Percentiles rank a stretch among this genome's conserved stretches.
These are phyloP conservation scores for Labeo catla DNA, from an alignment of 2,113 vertebrate species.

Conservation along the genomic window DNA sequence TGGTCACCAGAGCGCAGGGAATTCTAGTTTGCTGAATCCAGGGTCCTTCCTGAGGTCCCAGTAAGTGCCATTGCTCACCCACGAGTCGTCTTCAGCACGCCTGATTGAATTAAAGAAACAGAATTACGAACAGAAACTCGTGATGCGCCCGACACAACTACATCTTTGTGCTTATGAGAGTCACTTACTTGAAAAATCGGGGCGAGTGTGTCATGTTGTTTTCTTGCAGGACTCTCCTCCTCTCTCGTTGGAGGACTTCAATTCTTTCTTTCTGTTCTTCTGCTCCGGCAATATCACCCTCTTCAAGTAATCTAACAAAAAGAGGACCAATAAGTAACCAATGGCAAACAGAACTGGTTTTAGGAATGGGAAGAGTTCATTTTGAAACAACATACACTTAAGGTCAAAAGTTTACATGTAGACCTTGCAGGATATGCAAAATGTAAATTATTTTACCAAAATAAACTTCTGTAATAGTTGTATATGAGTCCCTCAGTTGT, in stretches of 20 bases:
- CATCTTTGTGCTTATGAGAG: not conserved
- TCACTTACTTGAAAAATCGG: slow-evolving; percentile 89
- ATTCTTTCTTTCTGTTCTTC: slow-evolving; percentile 93
- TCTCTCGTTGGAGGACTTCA: slow-evolving; percentile 91
- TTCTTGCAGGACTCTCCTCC: slow-evolving; percentile 86
- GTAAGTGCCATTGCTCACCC: slow-evolving; percentile 91
- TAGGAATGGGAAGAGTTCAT: not conserved
- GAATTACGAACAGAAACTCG: not conserved
- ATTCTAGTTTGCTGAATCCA: slow-evolving; percentile 88
- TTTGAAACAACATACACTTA: not conserved
- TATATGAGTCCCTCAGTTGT: no score
- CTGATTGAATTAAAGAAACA: slow-evolving; percentile 69
- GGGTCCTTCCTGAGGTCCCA: slow-evolving; percentile 88
- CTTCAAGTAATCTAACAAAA: slow-evolving; percentile 86
- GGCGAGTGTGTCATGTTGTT: slow-evolving; percentile 87
- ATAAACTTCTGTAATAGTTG: no score
- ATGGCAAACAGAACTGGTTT: not conserved
- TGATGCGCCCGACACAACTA: not conserved
- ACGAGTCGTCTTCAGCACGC: slow-evolving; percentile 85
- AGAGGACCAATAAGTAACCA: not conserved
- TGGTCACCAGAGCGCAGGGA: slow-evolving; percentile 89
- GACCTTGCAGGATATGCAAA: no score
- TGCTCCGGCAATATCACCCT: slow-evolving; percentile 88
- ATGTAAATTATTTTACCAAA: no score
- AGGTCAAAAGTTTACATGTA: no score